Evolutionary conservation across 2,797 vertebrate genomes (phyloP).

Genomic region (Phataginus tetradactyla): DNA sequence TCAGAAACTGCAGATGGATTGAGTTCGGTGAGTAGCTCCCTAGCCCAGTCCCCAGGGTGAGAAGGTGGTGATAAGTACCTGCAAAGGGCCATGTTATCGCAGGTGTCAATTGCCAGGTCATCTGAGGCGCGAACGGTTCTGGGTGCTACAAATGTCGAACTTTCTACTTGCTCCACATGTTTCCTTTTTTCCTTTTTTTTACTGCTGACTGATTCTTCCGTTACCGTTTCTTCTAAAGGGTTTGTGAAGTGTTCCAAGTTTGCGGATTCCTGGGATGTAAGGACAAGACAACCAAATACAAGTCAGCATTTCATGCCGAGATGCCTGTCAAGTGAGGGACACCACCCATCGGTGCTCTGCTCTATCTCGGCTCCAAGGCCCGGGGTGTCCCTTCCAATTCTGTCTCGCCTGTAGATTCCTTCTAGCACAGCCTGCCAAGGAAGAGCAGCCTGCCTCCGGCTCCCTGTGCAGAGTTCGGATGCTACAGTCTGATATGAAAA

Average conservation of each 20-base stretch:
- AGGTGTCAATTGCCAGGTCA: slow-evolving; percentile 77
- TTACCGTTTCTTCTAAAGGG: slow-evolving; percentile 56
- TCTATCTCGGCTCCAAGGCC: rapidly evolving
- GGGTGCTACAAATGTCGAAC: slow-evolving; percentile 66
- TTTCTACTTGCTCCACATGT: slow-evolving; percentile 76
- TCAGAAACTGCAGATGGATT: neutral
- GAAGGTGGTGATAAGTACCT: slow-evolving; percentile 75
- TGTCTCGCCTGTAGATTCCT: rapidly evolving
- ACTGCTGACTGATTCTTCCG: slow-evolving; percentile 72
- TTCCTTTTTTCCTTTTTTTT: slow-evolving; percentile 82
- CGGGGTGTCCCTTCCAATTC: neutral
- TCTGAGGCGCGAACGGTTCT: slow-evolving; percentile 72
- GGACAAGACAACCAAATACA: slow-evolving; percentile 35
- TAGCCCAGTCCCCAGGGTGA: neutral
- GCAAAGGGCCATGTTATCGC: slow-evolving; percentile 70
- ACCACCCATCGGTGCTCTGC: rapidly evolving
- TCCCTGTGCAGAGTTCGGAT: neutral
- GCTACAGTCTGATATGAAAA: neutral
- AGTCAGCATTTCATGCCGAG: neutral
- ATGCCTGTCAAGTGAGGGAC: neutral
- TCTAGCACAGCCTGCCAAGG: neutral
- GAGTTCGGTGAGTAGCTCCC: neutral
- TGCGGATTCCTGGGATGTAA: slow-evolving; percentile 61
- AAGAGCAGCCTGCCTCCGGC: neutral
- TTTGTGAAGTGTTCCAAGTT: slow-evolving; percentile 58